Evolutionary conservation across 2,888 invertebrate genomes (phyloP), one percentile per base, ranked within the genome.

Genomic region (Choreutis nemorana): DNA sequence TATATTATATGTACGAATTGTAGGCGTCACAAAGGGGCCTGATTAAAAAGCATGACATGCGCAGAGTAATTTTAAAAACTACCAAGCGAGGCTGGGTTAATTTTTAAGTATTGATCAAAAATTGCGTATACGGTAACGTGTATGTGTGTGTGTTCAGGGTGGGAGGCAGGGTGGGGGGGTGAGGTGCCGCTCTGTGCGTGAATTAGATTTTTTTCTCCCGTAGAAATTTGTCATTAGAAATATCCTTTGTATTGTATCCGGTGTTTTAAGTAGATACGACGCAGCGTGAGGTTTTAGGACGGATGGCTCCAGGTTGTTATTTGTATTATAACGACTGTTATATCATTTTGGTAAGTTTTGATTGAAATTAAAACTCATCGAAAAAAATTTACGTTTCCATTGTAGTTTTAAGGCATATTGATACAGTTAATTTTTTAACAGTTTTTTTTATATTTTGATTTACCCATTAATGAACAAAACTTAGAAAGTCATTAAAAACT

Each of bases 71-170:
- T 66, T 78, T 71, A 75, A 78, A 77, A 77, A 77, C 77, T 77
- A 77, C 63, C 61, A 14, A 12, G 26, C 13, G 26, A 66, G 71
- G 68, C 57, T 61, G 72, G 68, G 75, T 78, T 77, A 78, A 78
- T 78, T 78, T 78, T 78, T 78, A 78, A 78, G 77, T 78, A 78
- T 77, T 77, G 77, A 78, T 77, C 75, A 78, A 75, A 77, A 77
- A 77, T 75, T 77, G 75, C 73, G 72, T 75, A 58, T 62, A 55
- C 55, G 53, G 9, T 45, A n/a, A 51, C 53, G 50, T 44, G 45
- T 44, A 40, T 38, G 42, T 42, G 42, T 44, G 38, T 33, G 38
- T 28, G 30, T 24, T 31, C 31, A 29, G 37, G 30, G 36, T 26
- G 32, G 41, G 40, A 39, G 41, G 41, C 35, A 42, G 37, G 36